Evolutionary conservation across 1,140 invertebrate genomes (phyloP), one percentile per base, ranked within the genome.

Genomic region (Dendroctonus valens): DNA sequence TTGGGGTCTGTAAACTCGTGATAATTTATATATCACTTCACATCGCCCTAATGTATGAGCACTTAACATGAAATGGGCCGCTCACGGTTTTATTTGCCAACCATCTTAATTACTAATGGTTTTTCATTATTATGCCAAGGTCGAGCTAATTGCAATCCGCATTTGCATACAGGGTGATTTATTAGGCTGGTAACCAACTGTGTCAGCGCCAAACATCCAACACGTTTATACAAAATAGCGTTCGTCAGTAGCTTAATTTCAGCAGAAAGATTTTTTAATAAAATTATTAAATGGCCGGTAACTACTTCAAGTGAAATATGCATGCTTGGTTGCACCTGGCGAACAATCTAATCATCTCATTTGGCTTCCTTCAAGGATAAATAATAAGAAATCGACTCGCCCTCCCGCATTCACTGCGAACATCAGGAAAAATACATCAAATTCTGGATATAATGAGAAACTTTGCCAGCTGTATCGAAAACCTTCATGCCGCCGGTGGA

Each of bases 381-480:
- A 53, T n/a, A 55, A 55, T 11, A 40, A 55, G 14, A 11, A 55
- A 55, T 55, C 38, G 7, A 52, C 26, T 55, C 37, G 9, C 14
- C 11, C 14, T 55, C 41, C 12, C 14, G 12, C 40, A 14, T 55
- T 39, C 26, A 55, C 9, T 40, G 15, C 15, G 26, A n/a, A 40
- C 38, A 55, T 41, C 55, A 58, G 41, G 55, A 40, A 58, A 58
- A 44, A 58, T n/a, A n/a, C 12, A 12, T 15, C 37, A 12, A 58
- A 58, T 15, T 58, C 41, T 7, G 5, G 41, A 6, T 57, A 44
- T 58, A 58, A 58, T 58, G 55, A 44, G 55, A 58, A 58, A 58
- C 41, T 58, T 58, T 38, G 12, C 55, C 7, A 44, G 40, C 15
- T 58, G 12, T 44, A 58, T 58, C 46, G 46, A 58, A 55, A 44